Conservation (phyloP, 2,113 vertebrate species). For the Megaleporinus macrocephalus region DNA sequence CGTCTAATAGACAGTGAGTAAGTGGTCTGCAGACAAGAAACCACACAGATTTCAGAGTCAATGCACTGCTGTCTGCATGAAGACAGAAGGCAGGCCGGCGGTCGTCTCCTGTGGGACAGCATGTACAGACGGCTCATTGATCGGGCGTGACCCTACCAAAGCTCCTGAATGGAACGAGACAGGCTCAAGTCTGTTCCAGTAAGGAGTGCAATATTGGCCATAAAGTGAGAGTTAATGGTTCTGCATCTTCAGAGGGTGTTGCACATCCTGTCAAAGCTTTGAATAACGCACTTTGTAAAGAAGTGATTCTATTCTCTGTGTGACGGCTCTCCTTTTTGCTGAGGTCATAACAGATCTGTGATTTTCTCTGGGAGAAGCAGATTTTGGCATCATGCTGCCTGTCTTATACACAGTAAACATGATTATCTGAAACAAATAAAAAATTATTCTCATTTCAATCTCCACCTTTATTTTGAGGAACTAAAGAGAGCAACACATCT, state of each 20-base stretch:
- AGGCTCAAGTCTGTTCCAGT: constrained; percentile 1
- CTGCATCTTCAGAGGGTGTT: neutral
- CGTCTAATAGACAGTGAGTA: neutral
- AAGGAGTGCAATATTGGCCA: constrained; percentile 2
- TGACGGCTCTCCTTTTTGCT: neutral
- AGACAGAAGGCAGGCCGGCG: constrained; percentile 6
- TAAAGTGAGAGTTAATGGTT: constrained; percentile 9
- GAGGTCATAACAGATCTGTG: neutral
- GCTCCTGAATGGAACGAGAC: constrained; percentile 20
- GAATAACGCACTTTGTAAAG: neutral
- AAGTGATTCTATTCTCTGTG: neutral
- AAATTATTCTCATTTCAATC: no score
- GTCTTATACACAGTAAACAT: no score
- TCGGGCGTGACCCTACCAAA: constrained; percentile 2
- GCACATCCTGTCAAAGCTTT: neutral
- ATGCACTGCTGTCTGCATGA: constrained; percentile 15
- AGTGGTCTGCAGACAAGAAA: constrained; percentile 15
- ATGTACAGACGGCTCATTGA: constrained; percentile 30
- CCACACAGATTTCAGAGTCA: constrained; percentile 6
- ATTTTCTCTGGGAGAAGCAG: no score
- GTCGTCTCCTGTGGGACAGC: neutral
- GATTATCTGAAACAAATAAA: no score
- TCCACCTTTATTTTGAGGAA: no score
- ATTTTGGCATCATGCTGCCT: no score
- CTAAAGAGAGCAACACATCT: no score